Conservation (phyloP, 2,797 vertebrate species). For the Chelmon rostratus region DNA sequence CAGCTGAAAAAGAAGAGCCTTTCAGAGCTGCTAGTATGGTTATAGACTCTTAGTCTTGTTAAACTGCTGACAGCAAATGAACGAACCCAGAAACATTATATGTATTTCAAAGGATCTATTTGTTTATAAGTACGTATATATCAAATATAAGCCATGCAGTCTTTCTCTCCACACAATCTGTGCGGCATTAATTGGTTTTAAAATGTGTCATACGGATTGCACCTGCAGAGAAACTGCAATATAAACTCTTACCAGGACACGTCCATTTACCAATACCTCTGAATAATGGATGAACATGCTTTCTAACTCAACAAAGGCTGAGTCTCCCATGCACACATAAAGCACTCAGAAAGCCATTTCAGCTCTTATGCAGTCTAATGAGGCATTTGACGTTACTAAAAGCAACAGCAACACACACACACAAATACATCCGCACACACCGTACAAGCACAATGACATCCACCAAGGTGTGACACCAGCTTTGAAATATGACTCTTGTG, state of each 20-base stretch:
- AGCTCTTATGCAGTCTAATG: conserved; percentile 65
- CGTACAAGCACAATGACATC: conserved; percentile 11
- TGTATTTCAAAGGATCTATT: not conserved
- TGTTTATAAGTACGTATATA: not conserved
- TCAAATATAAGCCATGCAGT: not conserved
- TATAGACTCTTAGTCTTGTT: not conserved
- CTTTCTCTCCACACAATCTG: not conserved
- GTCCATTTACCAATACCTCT: conserved; percentile 73
- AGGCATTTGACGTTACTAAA: conserved; percentile 69
- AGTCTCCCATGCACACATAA: conserved; percentile 55
- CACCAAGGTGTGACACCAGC: conserved; percentile 48
- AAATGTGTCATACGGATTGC: conserved; percentile 23
- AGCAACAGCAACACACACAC: conserved; percentile 40
- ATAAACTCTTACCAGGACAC: conserved; percentile 48
- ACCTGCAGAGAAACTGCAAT: conserved; percentile 37
- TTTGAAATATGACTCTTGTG: conserved; percentile 60
- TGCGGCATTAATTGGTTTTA: conserved; percentile 31
- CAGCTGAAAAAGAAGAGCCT: too few relatives aligned
- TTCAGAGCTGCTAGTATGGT: not conserved
- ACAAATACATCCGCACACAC: conserved; percentile 29
- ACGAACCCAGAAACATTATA: not conserved
- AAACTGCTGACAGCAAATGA: not conserved
- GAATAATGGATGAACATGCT: conserved; percentile 79
- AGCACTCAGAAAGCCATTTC: conserved; percentile 69
- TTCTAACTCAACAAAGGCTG: conserved; percentile 67